Base-by-base conservation (phyloP, 2,113 vertebrate species). In the Pimephales promelas region DNA sequence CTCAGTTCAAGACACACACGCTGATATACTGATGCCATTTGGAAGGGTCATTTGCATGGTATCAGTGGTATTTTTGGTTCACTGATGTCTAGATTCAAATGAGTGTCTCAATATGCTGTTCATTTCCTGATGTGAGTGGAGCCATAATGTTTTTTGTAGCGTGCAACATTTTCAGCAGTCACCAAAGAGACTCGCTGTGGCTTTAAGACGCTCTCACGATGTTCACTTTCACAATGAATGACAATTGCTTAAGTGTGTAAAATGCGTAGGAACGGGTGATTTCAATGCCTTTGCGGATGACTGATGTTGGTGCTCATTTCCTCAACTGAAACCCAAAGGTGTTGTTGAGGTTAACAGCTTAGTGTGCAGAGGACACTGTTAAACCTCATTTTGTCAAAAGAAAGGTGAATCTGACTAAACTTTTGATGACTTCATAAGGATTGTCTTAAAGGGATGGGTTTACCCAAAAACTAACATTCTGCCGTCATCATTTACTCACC, bases 341-440 rank as follows among this genome's bases (percentile, higher is more conserved):
- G 56, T 24, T 68, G 43, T 82, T 84, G 83, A 83, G 86, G 86
- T 87, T 85, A 87, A 82, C 86, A 85, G 64, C 28, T 82, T 49
- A 5, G 24, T 20, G 40, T 81, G 52, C 5, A 5, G 75, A 68
- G 49, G 4, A 81, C 20, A 76, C 78, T 61, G 26, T 62, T 68
- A 87, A 87, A 87, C 45, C 81, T 59, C 28, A 56, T 10, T 0
- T 2, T 77, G 79, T 82, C 86, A 64, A 5, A 84, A n/a, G 43
- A 82, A 49, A 84, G 56, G 54, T 43, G 28, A 83, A 47, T 43
- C 36, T 83, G 76, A 80, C 77, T 40, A 83, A 81, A 73, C 40
- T 62, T 57, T 20, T 6, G 24, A 36, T 54, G 81, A 47, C 16
- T n/a, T 78, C 31, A 24, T 9, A 1, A n/a, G 22, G 18, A 10